Evolutionary conservation across 2,888 invertebrate genomes (phyloP).

Genomic region (Amphimallon solstitiale): DNA sequence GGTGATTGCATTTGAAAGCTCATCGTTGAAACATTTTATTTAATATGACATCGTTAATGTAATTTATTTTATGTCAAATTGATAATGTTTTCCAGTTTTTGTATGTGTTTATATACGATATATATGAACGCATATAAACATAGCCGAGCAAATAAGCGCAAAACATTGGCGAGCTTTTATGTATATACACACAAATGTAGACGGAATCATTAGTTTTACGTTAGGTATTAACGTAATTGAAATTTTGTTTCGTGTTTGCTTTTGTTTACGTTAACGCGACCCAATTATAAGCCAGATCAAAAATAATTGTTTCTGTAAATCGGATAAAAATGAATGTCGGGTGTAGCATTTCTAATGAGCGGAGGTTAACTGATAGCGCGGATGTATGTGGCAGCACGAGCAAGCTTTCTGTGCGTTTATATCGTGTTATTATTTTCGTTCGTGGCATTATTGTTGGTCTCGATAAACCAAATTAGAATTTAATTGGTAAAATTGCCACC

Average conservation of each 20-base stretch:
- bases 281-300: not conserved
- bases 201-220: not conserved
- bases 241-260: slow-evolving; percentile 3
- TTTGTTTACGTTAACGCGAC: slow-evolving; percentile 4
- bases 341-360: slow-evolving; percentile 1
- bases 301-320: slow-evolving; percentile 15
- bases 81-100: slow-evolving; percentile 25
- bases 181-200: not conserved
- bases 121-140: not conserved
- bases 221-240: slow-evolving; percentile 9
- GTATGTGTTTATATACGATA: not conserved
- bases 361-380: not conserved
- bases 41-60: slow-evolving; percentile 38
- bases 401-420: slow-evolving; percentile 5
- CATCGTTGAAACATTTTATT: slow-evolving; percentile 35
- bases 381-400: not conserved
- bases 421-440: not conserved
- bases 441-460: not conserved
- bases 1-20: slow-evolving; percentile 42
- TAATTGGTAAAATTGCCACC: not conserved
- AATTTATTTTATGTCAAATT: slow-evolving; percentile 40
- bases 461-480: slow-evolving; percentile 3
- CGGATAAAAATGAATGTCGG: not conserved
- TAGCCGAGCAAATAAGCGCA: not conserved
- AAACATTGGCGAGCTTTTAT: not conserved